Evolutionary conservation across 2,113 vertebrate species (phyloP).

Genomic region (Campylomormyrus numenius): DNA sequence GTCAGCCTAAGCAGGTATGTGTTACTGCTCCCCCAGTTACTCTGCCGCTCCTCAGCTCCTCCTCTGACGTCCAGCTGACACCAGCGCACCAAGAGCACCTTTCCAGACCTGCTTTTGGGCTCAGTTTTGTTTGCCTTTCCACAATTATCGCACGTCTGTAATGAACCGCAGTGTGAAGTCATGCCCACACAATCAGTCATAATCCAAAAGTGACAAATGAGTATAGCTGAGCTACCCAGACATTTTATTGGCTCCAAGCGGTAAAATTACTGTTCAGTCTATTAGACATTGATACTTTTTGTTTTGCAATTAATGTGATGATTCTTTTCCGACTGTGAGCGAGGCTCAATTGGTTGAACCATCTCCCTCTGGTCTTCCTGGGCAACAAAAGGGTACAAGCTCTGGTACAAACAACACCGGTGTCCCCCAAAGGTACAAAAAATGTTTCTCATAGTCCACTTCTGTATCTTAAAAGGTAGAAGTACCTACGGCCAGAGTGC

Average conservation of each 20-base stretch:
- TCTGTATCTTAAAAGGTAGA: background rate
- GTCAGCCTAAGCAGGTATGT: too few species aligned
- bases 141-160: background rate
- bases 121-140: background rate
- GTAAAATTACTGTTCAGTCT: background rate
- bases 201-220: background rate
- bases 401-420: background rate
- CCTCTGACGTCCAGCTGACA: background rate
- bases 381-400: background rate
- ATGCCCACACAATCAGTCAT: background rate
- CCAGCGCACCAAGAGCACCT: background rate
- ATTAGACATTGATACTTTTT: background rate
- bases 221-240: background rate
- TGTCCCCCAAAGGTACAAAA: background rate
- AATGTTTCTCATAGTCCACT: background rate
- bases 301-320: background rate
- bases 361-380: background rate
- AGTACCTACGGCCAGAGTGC: background rate
- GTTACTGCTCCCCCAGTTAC: background rate
- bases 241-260: background rate
- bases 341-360: background rate
- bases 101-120: background rate
- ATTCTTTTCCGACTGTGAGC: background rate
- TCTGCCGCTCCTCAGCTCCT: background rate
- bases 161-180: background rate